phyloP scores from a whole-genome alignment of 2,113 vertebrate species.

The Symphodus melops region DNA sequence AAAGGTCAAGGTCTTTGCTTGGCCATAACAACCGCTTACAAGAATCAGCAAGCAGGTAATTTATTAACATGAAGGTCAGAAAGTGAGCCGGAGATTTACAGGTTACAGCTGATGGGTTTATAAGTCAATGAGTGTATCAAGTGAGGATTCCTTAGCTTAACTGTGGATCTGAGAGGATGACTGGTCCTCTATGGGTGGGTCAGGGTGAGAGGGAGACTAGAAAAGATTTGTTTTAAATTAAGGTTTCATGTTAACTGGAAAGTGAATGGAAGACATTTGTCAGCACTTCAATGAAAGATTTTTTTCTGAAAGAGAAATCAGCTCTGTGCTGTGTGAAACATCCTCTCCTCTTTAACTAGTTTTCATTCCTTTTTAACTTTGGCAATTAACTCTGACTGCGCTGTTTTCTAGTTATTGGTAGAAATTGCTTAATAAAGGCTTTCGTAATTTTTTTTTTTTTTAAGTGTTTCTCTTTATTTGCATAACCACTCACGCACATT shows the following conservation, averaged over 20 bases:
- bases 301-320: not conserved
- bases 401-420: not conserved
- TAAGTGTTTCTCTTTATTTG: slow-evolving; percentile 7
- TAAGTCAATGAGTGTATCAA: slow-evolving; percentile 21
- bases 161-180: slow-evolving; percentile 4
- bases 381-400: not conserved
- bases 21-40: not conserved
- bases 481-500: slow-evolving; percentile 6
- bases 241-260: slow-evolving; percentile 40
- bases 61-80: not conserved
- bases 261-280: slow-evolving; percentile 33
- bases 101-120: slow-evolving; percentile 25
- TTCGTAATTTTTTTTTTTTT: slow-evolving; percentile 2
- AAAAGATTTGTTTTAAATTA: slow-evolving; percentile 27
- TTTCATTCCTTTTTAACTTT: slow-evolving; percentile 7
- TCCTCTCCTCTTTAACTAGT: slow-evolving; percentile 2
- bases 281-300: slow-evolving; percentile 2
- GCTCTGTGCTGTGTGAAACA: not conserved
- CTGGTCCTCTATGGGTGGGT: not conserved
- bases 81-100: slow-evolving; percentile 8
- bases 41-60: slow-evolving; percentile 10
- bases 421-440: slow-evolving; percentile 1
- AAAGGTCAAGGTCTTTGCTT: slow-evolving; percentile 10
- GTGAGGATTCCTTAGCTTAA: slow-evolving; percentile 11
- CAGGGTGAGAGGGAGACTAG: slow-evolving; percentile 8